These are phyloP conservation scores for Anisognathus igniventris DNA, from an alignment of 2,797 vertebrate genomes.

Conservation along the genomic window DNA sequence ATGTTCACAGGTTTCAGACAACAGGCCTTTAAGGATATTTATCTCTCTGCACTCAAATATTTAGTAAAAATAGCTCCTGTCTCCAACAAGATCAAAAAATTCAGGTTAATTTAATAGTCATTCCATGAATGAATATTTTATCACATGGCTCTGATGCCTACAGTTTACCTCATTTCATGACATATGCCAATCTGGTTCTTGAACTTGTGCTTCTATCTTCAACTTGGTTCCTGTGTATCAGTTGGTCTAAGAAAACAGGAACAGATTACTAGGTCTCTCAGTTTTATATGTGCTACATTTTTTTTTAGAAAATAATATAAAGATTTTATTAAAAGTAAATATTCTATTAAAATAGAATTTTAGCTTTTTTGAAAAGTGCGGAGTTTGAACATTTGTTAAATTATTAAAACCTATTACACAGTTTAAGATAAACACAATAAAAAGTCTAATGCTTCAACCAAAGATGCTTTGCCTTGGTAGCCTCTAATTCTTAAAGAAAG, in stretches of 20 bases:
- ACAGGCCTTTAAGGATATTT: background rate
- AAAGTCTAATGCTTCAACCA: background rate
- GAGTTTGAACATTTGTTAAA: background rate
- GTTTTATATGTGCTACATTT: background rate
- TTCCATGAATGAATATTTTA: background rate
- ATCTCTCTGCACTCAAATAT: background rate
- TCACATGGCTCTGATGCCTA: background rate
- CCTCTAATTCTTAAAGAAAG: constrained; percentile 1
- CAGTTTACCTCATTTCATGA: background rate
- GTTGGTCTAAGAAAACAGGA: background rate
- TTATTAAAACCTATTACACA: background rate
- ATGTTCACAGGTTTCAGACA: background rate
- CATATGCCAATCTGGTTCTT: background rate
- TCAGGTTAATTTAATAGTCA: background rate
- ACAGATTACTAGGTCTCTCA: background rate
- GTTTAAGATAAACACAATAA: background rate
- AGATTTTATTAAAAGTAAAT: background rate
- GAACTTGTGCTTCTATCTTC: background rate
- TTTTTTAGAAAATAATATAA: background rate
- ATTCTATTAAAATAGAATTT: background rate
- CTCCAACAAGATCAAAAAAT: background rate
- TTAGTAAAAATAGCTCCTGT: background rate
- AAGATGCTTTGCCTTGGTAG: background rate
- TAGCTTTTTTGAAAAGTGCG: background rate
- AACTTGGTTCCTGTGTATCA: background rate